phyloP scores from a whole-genome alignment of 2,797 vertebrate species.

The Peromyscus aztecus region DNA sequence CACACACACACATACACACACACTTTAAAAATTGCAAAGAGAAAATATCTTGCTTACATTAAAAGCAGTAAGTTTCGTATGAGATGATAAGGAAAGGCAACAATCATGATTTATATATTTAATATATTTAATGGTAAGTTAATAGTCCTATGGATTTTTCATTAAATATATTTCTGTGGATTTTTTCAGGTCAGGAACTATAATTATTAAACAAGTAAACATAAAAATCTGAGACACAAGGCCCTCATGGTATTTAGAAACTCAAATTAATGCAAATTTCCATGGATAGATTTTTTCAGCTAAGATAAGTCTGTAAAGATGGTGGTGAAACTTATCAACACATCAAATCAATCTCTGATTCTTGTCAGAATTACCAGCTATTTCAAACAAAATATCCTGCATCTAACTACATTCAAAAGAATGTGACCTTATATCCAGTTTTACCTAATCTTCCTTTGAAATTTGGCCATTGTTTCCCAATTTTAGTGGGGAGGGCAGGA shows the following conservation, averaged over 20 bases:
- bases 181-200: background rate
- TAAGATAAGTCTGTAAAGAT: background rate
- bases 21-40: background rate
- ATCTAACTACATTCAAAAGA: background rate
- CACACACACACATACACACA: background rate
- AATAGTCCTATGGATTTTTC: background rate
- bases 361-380: background rate
- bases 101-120: background rate
- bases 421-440: background rate
- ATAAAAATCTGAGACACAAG: background rate
- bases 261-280: background rate
- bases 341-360: background rate
- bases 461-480: background rate
- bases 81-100: background rate
- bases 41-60: background rate
- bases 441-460: background rate
- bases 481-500: background rate
- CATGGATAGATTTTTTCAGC: background rate
- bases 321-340: background rate
- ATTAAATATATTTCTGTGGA: background rate
- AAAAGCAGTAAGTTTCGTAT: background rate
- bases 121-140: background rate
- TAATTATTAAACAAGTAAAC: background rate
- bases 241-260: background rate
- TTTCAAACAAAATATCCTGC: slow-evolving; percentile 15